phyloP scores from a whole-genome alignment of 2,888 invertebrate genomes.

The Heliconius sara region DNA sequence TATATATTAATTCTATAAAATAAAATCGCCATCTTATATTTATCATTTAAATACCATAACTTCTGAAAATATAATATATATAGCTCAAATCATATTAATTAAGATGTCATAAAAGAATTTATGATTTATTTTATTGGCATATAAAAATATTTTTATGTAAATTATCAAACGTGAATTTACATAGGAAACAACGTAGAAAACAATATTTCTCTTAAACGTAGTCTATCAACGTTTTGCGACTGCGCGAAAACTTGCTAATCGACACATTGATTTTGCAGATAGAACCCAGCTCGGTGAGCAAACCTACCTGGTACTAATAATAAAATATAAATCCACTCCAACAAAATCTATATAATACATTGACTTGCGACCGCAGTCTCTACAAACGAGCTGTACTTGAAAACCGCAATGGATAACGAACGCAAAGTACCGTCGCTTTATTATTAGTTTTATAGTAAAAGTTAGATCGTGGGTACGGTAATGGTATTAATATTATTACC shows the following conservation, averaged over 20 bases:
- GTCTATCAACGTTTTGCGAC: conserved; percentile 77
- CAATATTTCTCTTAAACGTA: conserved; percentile 60
- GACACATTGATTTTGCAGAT: conserved; percentile 85
- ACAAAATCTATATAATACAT: conserved; percentile 25
- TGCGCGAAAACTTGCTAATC: conserved; percentile 84
- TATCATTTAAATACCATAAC: not conserved
- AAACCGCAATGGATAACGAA: conserved; percentile 46
- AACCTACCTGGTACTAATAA: conserved; percentile 64
- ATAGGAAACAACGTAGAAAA: conserved; percentile 45
- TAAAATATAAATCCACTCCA: conserved; percentile 31
- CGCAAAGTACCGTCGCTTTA: conserved; percentile 45
- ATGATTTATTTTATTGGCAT: not conserved
- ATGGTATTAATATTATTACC: conserved; percentile 36
- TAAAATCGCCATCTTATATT: not conserved
- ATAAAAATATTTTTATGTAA: conserved; percentile 6
- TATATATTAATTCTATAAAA: not conserved
- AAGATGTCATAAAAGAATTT: not conserved
- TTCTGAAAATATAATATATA: not conserved
- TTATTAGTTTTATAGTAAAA: conserved; percentile 14
- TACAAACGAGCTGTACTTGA: not conserved
- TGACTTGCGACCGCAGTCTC: conserved; percentile 4
- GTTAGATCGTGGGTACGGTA: conserved; percentile 28
- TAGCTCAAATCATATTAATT: not conserved
- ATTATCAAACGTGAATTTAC: conserved; percentile 35
- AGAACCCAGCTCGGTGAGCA: conserved; percentile 81